Conservation (phyloP, 2,797 vertebrate genomes). For the Gallinago stenura region DNA sequence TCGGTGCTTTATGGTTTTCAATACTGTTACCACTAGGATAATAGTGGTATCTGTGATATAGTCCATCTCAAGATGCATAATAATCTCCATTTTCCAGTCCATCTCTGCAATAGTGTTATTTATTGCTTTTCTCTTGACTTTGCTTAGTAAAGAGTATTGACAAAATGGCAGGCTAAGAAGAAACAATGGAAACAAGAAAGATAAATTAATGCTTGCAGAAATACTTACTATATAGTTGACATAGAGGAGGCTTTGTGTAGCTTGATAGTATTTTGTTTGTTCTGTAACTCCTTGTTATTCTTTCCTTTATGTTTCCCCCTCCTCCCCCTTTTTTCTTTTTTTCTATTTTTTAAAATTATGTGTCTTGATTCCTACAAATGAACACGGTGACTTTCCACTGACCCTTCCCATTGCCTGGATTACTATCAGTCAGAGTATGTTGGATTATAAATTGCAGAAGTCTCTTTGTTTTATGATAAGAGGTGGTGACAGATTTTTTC, state of each 20-base stretch:
- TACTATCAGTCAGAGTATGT: neutral
- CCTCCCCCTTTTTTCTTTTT: too few relatives aligned
- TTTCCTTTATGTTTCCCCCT: neutral
- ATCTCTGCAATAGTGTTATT: neutral
- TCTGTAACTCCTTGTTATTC: neutral
- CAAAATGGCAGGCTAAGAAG: neutral
- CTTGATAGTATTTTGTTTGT: neutral
- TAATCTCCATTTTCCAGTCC: neutral
- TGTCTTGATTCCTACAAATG: neutral
- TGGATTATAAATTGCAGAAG: neutral
- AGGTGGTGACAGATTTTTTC: neutral
- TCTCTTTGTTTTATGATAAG: neutral
- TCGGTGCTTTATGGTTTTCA: neutral
- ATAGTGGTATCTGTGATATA: neutral
- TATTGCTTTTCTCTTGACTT: neutral
- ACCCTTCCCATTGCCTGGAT: neutral
- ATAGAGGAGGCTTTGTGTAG: neutral
- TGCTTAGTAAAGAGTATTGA: neutral
- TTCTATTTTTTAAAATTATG: neutral
- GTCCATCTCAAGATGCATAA: neutral
- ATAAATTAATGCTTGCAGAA: neutral
- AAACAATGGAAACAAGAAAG: neutral
- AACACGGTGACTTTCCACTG: neutral
- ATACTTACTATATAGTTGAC: neutral
- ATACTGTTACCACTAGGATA: accelerated